phyloP scores from a whole-genome alignment of 1,140 invertebrate genomes.

The Pseudomyrmex dendroicus region DNA sequence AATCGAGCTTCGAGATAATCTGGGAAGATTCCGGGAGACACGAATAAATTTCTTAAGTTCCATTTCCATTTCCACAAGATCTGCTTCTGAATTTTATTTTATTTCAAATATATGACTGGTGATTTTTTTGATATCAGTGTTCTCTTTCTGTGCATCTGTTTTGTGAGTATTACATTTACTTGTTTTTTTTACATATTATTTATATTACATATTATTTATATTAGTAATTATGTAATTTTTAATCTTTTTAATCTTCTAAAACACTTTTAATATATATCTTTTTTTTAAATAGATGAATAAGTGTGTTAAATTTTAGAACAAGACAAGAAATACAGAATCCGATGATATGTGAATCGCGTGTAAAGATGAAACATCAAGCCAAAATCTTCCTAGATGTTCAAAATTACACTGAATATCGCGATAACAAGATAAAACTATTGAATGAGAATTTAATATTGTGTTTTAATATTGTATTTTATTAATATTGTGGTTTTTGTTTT shows the following conservation, averaged over 20 bases:
- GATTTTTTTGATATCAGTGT: not conserved
- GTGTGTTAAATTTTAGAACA: too few species aligned
- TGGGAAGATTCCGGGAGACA: not conserved
- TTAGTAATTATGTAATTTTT: too few species aligned
- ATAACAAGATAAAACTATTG: conserved; percentile 14
- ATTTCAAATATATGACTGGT: not conserved
- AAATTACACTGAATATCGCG: conserved; percentile 22
- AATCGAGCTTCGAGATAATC: conserved; percentile 21
- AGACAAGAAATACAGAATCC: too few species aligned
- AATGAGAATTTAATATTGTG: not conserved
- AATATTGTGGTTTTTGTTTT: not conserved
- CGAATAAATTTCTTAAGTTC: not conserved
- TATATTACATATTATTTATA: too few species aligned
- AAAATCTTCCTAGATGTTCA: conserved; percentile 38
- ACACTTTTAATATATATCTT: too few species aligned
- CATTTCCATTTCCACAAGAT: not conserved
- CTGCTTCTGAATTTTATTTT: not conserved
- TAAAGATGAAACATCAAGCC: too few species aligned
- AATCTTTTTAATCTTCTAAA: too few species aligned
- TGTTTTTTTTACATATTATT: not conserved
- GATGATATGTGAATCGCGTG: too few species aligned
- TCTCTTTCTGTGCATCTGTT: not conserved
- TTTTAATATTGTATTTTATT: not conserved
- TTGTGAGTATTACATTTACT: not conserved
- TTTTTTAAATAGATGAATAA: too few species aligned